These are phyloP conservation scores for Eptesicus fuscus DNA, from an alignment of 2,113 vertebrate genomes.

Conservation along the genomic window DNA sequence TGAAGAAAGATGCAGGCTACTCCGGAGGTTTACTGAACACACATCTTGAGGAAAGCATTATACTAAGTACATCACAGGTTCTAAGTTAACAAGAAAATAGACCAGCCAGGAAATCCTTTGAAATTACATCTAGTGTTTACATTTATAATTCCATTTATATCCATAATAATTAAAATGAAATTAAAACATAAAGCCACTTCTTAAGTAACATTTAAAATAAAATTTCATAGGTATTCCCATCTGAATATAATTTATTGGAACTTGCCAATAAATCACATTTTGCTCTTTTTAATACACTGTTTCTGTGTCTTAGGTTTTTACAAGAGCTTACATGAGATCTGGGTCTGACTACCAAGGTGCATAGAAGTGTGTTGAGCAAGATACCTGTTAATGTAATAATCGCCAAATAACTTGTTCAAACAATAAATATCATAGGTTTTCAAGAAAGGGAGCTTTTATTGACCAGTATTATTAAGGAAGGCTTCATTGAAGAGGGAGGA, in stretches of 20 bases:
- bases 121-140: not conserved
- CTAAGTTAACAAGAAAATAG: not conserved
- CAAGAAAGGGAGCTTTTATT: not conserved
- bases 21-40: not conserved
- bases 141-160: not conserved
- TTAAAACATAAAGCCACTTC: not conserved
- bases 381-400: not conserved
- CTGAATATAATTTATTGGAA: not conserved
- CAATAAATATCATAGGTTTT: not conserved
- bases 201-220: constrained; percentile 6
- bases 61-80: not conserved
- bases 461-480: not conserved
- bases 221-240: not conserved
- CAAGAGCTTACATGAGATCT: not conserved
- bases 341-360: not conserved
- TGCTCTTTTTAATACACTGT: not conserved
- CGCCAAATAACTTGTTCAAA: not conserved
- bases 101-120: not conserved
- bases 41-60: not conserved
- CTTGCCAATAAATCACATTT: not conserved
- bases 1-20: not conserved
- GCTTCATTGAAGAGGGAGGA: not conserved
- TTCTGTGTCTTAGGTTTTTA: not conserved
- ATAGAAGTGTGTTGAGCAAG: not conserved
- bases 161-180: not conserved